Base-by-base conservation (phyloP, 2,888 invertebrate species). In the Lottia scabra region DNA sequence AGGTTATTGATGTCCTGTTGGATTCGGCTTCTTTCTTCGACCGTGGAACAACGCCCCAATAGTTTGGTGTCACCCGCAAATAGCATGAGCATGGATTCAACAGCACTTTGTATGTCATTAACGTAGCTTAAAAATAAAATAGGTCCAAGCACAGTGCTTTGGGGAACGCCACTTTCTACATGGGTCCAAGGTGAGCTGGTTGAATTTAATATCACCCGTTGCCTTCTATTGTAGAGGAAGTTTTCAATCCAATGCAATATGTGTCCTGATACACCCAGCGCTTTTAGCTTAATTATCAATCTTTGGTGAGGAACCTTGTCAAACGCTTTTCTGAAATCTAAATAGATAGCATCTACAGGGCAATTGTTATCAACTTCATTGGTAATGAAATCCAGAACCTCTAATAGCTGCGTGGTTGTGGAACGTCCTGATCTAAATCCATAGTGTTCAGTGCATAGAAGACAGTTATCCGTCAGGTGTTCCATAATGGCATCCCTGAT, bases 51-150 rank as follows among this genome's bases (percentile, higher is more conserved):
- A 38, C 8, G 38, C 38, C 38, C 26, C 38, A 23, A 64, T 10
- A 72, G 15, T 48, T 72, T 77, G 8, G 75, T 64, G 63, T 77
- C 72, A 67, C 75, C 72, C 38, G 72, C 72, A 65, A 75, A 74
- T 27, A 71, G 44, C 12, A 45, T 63, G 23, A 67, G 16, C 2
- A 45, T n/a, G 26, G 63, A 43, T 38, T 65, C 19, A 4, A 75
- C 48, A 15, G 27, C 12, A 8, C 71, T 72, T 1, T 73, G 73
- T 15, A 77, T 19, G 62, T 75, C 75, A 67, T 77, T 75, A 26
- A 77, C 73, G 56, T 67, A 75, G 3, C 67, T 15, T 2, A 77
- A 64, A 38, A 72, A 77, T 26, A 75, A 48, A 19, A 68, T 19
- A 30, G 72, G 74, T n/a, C 76, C 74, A n/a, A 76, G 66, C 12